Evolutionary conservation across 2,797 vertebrate genomes (phyloP).

Genomic region (Premnoplex brunnescens): DNA sequence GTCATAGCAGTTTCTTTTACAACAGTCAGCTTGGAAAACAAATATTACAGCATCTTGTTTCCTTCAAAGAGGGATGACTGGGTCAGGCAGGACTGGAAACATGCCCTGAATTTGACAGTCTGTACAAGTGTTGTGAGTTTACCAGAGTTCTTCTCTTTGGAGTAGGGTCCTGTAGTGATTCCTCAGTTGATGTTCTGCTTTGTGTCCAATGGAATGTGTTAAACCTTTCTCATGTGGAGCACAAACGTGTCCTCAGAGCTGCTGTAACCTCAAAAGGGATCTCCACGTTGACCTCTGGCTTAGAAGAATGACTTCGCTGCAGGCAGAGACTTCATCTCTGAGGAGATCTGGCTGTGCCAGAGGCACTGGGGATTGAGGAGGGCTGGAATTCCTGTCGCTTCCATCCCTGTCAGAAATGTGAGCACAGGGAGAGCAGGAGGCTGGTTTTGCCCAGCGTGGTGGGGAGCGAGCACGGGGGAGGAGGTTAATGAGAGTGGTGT

Average conservation of each 20-base stretch:
- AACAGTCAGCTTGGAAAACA: background rate
- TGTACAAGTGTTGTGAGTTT: background rate
- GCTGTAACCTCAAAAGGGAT: background rate
- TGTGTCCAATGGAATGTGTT: fast-evolving
- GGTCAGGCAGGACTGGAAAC: background rate
- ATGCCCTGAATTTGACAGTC: background rate
- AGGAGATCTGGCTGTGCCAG: background rate
- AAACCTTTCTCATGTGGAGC: background rate
- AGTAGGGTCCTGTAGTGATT: background rate
- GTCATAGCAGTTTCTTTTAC: background rate
- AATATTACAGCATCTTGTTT: background rate
- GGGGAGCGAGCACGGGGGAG: background rate
- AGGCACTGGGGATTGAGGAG: background rate
- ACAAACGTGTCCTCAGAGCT: background rate
- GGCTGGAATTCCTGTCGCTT: background rate
- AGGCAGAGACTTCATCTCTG: background rate
- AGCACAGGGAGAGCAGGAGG: background rate
- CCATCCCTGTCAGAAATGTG: background rate
- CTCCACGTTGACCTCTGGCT: background rate
- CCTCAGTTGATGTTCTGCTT: background rate
- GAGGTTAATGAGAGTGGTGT: background rate
- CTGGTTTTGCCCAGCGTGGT: background rate
- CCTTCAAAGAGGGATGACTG: background rate
- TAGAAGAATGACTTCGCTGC: background rate
- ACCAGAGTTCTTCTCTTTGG: background rate